phyloP scores from a whole-genome alignment of 2,888 invertebrate species.

The Epinotia bilunana region DNA sequence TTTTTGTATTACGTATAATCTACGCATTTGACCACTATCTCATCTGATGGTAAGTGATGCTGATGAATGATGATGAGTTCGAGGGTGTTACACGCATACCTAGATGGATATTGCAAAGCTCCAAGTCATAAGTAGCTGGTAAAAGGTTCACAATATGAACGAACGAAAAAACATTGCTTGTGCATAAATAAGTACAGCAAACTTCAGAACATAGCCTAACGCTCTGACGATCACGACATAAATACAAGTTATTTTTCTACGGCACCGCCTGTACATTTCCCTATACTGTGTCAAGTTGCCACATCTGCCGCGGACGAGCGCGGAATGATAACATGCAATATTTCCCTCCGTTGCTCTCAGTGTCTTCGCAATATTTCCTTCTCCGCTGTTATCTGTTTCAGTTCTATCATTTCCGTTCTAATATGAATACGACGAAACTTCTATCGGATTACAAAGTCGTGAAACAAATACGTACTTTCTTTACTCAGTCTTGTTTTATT shows the following conservation, averaged over 20 bases:
- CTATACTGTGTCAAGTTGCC: constrained; percentile 6
- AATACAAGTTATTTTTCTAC: not conserved
- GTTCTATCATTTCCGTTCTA: not conserved
- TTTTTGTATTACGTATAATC: no score
- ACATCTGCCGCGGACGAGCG: constrained; percentile 21
- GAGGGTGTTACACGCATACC: no score
- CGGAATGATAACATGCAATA: constrained; percentile 24
- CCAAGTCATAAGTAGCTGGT: no score
- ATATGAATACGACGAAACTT: not conserved
- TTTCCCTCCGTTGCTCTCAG: not conserved
- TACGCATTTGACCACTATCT: no score
- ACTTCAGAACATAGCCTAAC: not conserved
- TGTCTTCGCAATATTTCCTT: constrained; percentile 5
- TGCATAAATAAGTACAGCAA: not conserved
- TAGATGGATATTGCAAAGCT: no score
- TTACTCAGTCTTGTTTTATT: not conserved
- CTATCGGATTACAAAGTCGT: not conserved
- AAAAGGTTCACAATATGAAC: no score
- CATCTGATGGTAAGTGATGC: no score
- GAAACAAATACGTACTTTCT: not conserved
- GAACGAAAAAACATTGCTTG: no score
- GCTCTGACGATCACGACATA: not conserved
- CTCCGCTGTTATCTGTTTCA: not conserved
- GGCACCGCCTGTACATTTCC: not conserved
- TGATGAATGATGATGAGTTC: no score